Evolutionary conservation across 2,113 vertebrate species (phyloP), one percentile per base, ranked within the genome.

Genomic region (Rafetus swinhoei): DNA sequence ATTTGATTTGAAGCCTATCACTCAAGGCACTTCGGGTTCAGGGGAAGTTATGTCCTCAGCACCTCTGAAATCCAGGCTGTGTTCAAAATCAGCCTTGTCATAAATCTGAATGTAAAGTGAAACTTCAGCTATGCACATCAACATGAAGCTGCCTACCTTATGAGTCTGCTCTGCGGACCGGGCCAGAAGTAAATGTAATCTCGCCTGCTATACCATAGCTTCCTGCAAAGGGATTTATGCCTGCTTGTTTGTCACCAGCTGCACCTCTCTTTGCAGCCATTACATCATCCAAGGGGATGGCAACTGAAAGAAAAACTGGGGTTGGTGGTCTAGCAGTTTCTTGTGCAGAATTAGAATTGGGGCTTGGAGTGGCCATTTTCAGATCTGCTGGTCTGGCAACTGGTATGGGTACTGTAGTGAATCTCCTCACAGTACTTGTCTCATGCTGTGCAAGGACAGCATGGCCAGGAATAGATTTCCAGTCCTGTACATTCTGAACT

Each of bases 271-370:
- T 95, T 76, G 94, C 90, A 60, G 27, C 7, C 59, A 90, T 56
- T 89, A 83, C 86, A 52, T 94, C 96, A 90, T 94, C 93, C 95
- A 98, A 88, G 79, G 96, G 97, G 88, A 97, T 89, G 60, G 96
- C 96, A 92, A 94, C 94, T 53, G 94, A 97, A 95, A 97, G 85
- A 57, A 95, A 92, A 65, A 7, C 13, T 10, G 93, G 89, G 56
- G 55, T 84, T 65, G 91, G 16, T 1, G 88, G 86, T 55, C 93
- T 55, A 83, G 95, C 88, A 35, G 50, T 91, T 81, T 95, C 93
- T 72, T 92, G 92, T 93, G 95, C 90, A n/a, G 81, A 60, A 82
- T 56, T 90, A 89, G 45, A 84, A 79, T 12, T 55, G 84, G 93
- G 60, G 7, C 52, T 93, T 18, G 84, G 35, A 55, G 1, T 83